Evolutionary conservation across 2,888 invertebrate species (phyloP), one percentile per base, ranked within the genome.

Genomic region (Drosophila nr. fundita): DNA sequence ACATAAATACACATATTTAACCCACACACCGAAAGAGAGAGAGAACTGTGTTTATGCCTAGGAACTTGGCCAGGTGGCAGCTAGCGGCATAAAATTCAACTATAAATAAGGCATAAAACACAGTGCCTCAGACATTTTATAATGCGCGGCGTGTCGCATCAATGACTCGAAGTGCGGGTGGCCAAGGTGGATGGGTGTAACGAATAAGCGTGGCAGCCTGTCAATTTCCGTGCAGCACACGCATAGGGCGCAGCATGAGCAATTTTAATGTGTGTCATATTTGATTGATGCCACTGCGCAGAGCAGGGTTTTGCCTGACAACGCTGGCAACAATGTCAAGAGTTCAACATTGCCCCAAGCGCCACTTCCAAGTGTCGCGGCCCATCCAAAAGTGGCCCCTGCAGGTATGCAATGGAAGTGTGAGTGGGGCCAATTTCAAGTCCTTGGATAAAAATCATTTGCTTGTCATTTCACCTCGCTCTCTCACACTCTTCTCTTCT

Each of bases 251-350:
- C 54, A 49, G 70, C 68, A 70, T 73, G 82, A 78, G 85, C 30
- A 84, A 80, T 80, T 86, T 86, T 87, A 89, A 89, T 85, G 90
- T 88, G 83, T 89, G 87, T 87, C 87, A 89, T 87, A 87, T 89
- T 89, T 87, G 87, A 87, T 87, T 87, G 87, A 87, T 87, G 87
- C 62, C 68, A 59, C 55, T 61, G 55, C 59, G 50, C 58, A 38
- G n/a, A 38, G 55, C 7, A 27, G 27, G 27, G 27, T 38, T 61
- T 29, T 18, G 29, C 42, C 21, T 15, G 27, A 55, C 55, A 55
- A 55, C 4, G 30, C 55, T 54, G 70, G 82, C 74, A 87, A 85
- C 89, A 85, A 85, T 89, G 87, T 85, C 85, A 85, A 89, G 89
- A 89, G 87, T 85, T 89, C 79, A 83, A 76, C 76, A 64, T 75